Conservation (phyloP, 2,113 vertebrate species). For the Clupea harengus region DNA sequence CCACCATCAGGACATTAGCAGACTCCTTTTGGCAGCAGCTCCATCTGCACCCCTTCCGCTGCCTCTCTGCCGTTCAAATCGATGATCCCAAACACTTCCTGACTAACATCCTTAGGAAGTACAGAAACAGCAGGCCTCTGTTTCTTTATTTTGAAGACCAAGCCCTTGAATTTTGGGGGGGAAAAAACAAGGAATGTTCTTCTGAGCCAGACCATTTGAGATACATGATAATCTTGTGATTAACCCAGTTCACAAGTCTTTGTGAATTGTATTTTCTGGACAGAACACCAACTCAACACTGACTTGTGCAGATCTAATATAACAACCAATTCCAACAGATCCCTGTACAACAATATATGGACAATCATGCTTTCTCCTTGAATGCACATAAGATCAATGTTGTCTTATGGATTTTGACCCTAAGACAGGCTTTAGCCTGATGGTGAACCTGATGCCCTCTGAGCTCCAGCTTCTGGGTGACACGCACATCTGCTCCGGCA, state of each 20-base stretch:
- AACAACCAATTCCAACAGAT: not conserved
- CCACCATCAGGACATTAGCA: conserved; percentile 48
- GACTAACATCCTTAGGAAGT: conserved; percentile 37
- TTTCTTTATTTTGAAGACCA: conserved; percentile 29
- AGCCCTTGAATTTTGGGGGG: conserved; percentile 18
- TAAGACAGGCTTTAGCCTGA: conserved; percentile 29
- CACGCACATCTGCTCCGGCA: conserved; percentile 50
- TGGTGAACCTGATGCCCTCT: conserved; percentile 34
- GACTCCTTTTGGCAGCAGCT: conserved; percentile 42
- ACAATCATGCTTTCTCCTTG: not conserved
- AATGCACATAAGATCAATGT: not conserved
- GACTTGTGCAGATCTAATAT: not conserved
- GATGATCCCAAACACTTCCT: conserved; percentile 47
- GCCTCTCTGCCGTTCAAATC: conserved; percentile 31
- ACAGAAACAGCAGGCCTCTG: conserved; percentile 28
- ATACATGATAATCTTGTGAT: conserved; percentile 2
- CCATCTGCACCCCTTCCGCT: conserved; percentile 38
- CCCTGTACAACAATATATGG: not conserved
- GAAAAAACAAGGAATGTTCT: conserved; percentile 7
- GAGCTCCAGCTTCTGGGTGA: conserved; percentile 30
- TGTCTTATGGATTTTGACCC: conserved; percentile 7
- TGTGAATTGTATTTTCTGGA: not conserved
- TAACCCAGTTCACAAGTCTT: not conserved
- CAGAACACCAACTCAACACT: not conserved
- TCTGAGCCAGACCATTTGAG: not conserved